A percentile compares a stretch with the other conserved stretches of the same genome.
Evolutionary conservation across 1,140 invertebrate genomes (phyloP).

Genomic region (Melitaea cinxia): DNA sequence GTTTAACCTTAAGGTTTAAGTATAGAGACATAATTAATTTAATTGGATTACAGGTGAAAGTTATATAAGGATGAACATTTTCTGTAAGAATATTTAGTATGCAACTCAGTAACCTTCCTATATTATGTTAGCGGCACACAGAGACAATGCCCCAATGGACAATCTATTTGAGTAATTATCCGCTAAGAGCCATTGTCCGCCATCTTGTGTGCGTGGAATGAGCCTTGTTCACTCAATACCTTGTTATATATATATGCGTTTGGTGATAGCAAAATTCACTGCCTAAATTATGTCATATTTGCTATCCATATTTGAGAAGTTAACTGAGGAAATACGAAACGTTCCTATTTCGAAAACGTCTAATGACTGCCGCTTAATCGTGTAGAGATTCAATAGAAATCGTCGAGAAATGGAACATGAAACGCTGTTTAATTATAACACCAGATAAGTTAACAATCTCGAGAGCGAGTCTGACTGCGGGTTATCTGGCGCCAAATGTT

Average conservation of each 20-base stretch:
- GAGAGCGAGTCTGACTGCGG: constrained; percentile 72
- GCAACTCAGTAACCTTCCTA: constrained; percentile 57
- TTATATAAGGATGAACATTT: constrained; percentile 27
- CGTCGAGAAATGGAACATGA: constrained; percentile 57
- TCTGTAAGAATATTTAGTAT: constrained; percentile 39
- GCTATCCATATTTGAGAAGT: constrained; percentile 10
- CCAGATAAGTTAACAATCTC: constrained; percentile 79
- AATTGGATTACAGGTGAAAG: constrained; percentile 12
- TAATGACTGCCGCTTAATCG: constrained; percentile 25
- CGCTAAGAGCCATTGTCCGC: constrained; percentile 78
- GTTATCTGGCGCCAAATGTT: constrained; percentile 81
- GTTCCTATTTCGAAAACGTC: constrained; percentile 25
- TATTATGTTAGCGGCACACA: constrained; percentile 61
- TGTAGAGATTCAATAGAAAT: constrained; percentile 35
- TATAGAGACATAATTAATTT: constrained; percentile 10
- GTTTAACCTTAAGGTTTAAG: too few species aligned
- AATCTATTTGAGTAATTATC: constrained; percentile 81
- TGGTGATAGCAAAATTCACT: constrained; percentile 56
- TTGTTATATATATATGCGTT: constrained; percentile 69
- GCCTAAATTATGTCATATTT: constrained; percentile 48
- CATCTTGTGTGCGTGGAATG: constrained; percentile 76
- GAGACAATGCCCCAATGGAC: constrained; percentile 78
- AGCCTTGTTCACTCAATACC: constrained; percentile 73
- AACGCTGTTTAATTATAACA: constrained; percentile 77
- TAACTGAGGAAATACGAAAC: constrained; percentile 15